Evolutionary conservation across 2,797 vertebrate genomes (phyloP).

Genomic region (Sebastes oblongus): DNA sequence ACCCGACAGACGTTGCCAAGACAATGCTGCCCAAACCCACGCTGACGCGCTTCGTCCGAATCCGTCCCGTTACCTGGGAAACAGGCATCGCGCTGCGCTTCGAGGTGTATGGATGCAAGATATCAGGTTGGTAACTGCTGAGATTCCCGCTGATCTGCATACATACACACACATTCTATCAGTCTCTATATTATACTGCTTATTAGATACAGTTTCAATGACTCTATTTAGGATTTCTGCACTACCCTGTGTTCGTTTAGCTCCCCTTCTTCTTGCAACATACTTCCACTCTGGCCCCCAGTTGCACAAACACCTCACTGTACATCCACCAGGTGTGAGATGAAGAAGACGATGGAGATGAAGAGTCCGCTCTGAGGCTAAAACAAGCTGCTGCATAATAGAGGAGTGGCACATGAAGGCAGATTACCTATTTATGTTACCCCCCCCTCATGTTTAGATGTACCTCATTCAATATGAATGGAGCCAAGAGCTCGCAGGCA

Average conservation of each 20-base stretch:
- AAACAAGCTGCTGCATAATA: conserved; percentile 62
- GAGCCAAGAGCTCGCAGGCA: conserved; percentile 66
- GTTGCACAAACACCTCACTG: conserved; percentile 30
- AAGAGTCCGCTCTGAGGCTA: conserved; percentile 26
- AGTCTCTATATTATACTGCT: background rate
- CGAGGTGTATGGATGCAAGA: conserved; percentile 98
- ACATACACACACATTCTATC: background rate
- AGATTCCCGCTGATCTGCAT: conserved; percentile 2
- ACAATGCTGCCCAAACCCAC: conserved; percentile 92
- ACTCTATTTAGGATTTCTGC: background rate
- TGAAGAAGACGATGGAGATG: background rate
- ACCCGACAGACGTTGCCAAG: conserved; percentile 89
- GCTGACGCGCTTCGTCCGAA: conserved; percentile 90
- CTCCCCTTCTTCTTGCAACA: background rate
- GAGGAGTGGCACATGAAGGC: conserved; percentile 59
- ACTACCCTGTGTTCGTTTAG: background rate
- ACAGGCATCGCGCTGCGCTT: conserved; percentile 95
- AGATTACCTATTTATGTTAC: conserved; percentile 77
- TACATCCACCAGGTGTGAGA: conserved; percentile 24
- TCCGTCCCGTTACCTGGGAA: conserved; percentile 93
- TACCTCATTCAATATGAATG: conserved; percentile 81
- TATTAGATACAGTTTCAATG: background rate
- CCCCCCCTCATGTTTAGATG: conserved; percentile 72
- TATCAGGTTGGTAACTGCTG: conserved; percentile 87
- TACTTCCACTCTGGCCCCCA: background rate